Evolutionary conservation across 92 coral and sea anemone species (phyloP).

Genomic region (Zoanthus sansibaricus): DNA sequence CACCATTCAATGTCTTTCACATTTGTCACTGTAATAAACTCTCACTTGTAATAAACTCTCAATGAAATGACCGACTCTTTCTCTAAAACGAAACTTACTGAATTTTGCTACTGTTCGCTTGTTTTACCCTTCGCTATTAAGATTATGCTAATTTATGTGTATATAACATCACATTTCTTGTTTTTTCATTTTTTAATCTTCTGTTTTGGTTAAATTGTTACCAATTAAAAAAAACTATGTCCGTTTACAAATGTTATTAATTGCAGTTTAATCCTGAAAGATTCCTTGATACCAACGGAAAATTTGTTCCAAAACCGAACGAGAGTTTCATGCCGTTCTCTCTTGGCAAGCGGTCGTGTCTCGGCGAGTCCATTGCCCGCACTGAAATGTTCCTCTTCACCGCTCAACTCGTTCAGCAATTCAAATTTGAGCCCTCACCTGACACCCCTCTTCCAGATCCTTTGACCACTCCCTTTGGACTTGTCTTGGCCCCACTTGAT

Average conservation of each 20-base stretch:
- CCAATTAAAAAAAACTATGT: no score
- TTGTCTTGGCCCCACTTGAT: constrained; percentile 20
- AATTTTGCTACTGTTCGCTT: no score
- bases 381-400: constrained; percentile 71
- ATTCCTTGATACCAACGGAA: constrained; percentile 68
- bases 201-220: no score
- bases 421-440: constrained; percentile 55
- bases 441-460: constrained; percentile 65
- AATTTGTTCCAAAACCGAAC: constrained; percentile 43
- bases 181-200: no score
- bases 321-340: constrained; percentile 67
- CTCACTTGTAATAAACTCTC: no score
- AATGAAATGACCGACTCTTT: no score
- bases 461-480: constrained; percentile 13
- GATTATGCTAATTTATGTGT: no score
- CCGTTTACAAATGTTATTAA: no score
- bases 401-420: constrained; percentile 65
- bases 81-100: no score
- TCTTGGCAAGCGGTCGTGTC: constrained; percentile 76
- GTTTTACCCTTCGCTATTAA: no score
- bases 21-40: no score
- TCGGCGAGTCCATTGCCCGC: constrained; percentile 77
- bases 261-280: constrained; percentile 70
- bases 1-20: no score
- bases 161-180: background rate